Evolutionary conservation across 2,797 vertebrate genomes (phyloP), one percentile per base, ranked within the genome.

Genomic region (Pangasius larnaudii): DNA sequence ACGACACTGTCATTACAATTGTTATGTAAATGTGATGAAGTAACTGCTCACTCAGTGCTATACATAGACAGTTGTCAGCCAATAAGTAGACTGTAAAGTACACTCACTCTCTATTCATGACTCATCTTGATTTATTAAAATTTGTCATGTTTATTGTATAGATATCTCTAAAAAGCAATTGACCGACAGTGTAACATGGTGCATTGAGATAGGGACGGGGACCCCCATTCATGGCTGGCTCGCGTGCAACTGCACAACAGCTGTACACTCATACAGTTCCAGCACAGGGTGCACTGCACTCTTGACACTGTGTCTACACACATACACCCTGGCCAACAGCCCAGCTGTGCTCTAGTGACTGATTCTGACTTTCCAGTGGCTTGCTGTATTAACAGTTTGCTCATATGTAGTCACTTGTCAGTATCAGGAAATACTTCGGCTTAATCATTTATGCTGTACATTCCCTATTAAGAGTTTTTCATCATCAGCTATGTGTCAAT

Each of bases 21-120:
- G 88, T 87, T 49, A 87, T 87, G 88, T 53, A 84, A 89, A 89
- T 87, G 74, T 53, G 13, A 87, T 59, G 19, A 39, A 61, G 85
- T 84, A 84, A 84, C 85, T 89, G 72, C 85, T 85, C 88, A 77
- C 58, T 89, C 80, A 78, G 71, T 67, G 13, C 72, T 77, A 78
- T 30, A 46, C 46, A 65, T 27, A 82, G 77, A 85, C 56, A 86
- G 10, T 86, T 65, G 69, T 82, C 71, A 59, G 63, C 22, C 51
- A 78, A 71, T 79, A 53, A 71, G 39, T 51, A 71, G 49, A n/a
- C 72, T 49, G 19, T 86, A 86, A 58, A 71, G 56, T 39, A 49
- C 27, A 77, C 71, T 72, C 85, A 72, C 74, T 72, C 7, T 30
- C 16, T 79, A 79, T 71, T 79, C 72, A 87, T 59, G 72, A 78